Conservation (phyloP, 2,113 vertebrate species). For the Microcebus griseorufus region DNA sequence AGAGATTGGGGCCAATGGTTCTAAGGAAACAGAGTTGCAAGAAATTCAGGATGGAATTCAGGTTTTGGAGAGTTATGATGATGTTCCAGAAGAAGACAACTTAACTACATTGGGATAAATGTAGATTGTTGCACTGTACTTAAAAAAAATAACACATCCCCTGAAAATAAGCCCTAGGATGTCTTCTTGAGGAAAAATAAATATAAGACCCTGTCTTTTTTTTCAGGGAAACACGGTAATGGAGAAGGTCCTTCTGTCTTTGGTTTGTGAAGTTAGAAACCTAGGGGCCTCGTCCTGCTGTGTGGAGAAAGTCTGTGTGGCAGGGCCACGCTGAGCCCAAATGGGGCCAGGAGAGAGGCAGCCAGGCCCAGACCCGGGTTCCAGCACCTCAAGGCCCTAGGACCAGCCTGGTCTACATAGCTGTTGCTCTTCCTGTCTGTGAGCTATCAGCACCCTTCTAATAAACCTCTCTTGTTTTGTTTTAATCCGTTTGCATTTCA, state of each 20-base stretch:
- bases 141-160: no score
- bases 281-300: background rate
- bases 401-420: background rate
- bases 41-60: no score
- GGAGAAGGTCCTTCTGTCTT: background rate
- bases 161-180: no score
- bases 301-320: background rate
- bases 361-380: background rate
- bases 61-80: no score
- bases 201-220: no score
- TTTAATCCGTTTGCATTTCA: background rate
- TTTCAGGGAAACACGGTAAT: no score
- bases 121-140: no score
- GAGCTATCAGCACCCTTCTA: background rate
- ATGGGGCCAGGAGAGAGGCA: background rate
- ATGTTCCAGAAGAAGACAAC: no score
- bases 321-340: background rate
- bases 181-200: no score
- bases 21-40: no score
- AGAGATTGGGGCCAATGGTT: no score
- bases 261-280: background rate
- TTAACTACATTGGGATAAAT: no score
- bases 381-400: background rate
- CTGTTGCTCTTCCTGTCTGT: background rate
- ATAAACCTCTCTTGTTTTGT: background rate